Evolutionary conservation across 2,797 vertebrate species (phyloP), one percentile per base, ranked within the genome.

Genomic region (Dendrocincla tyrannina): DNA sequence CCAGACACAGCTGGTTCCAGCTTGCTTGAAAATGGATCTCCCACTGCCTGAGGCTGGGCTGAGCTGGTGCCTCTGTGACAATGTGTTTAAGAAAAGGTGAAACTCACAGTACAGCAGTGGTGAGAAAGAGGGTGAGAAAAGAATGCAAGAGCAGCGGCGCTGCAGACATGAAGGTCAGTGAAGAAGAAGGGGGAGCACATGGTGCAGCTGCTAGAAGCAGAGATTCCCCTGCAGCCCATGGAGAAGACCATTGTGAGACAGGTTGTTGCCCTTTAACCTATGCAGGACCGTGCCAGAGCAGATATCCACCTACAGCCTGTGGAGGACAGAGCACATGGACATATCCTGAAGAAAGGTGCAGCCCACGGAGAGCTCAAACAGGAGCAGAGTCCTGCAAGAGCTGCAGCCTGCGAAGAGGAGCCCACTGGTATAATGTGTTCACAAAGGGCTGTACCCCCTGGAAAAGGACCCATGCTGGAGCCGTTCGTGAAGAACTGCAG

Each of bases 1-100:
- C 2, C 2, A 44, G 76, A 32, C 5, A 62, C 72, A 44, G 33
- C 42, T 70, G 28, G 10, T 30, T 53, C 24, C 81, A 90, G 28
- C 17, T 55, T 4, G 67, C 35, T 18, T 18, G 5, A 10, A 39
- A 44, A 44, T 1, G 8, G 41, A 37, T 44, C 37, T 0, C 1
- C 5, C 2, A 0, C 8, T 24, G 37, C 33, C 20, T 64, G 41
- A n/a, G 35, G 33, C 37, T 39, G 56, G 6, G 3, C 37, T 23
- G 11, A 22, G 23, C 58, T 70, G 25, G 24, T 24, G 55, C 30
- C 27, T 64, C 47, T 56, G 35, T 37, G 30, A 47, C 14, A 59
- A 53, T 0, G 0, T 30, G 12, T 49, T 63, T 42, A 80, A 30
- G 23, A 80, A 68, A 59, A 33, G 20, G 14, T 64, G 42, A 59